Conservation (phyloP, 1,140 invertebrate genomes). For the Trissolcus basalis region DNA sequence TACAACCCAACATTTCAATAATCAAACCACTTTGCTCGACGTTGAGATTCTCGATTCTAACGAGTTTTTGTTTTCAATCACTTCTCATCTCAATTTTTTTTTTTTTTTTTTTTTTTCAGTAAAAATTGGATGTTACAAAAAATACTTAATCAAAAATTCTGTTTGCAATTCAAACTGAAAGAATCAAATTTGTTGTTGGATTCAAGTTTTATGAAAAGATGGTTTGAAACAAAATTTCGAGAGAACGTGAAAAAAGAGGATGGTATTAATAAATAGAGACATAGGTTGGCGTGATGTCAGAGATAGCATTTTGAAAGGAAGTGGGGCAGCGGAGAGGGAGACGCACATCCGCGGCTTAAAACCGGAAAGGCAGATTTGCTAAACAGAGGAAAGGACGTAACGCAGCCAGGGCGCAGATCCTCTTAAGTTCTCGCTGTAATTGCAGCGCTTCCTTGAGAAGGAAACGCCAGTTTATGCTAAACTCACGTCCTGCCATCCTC, state of each 20-base stretch:
- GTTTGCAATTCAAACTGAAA: no score
- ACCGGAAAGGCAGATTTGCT: constrained; percentile 58
- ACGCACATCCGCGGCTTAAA: constrained; percentile 65
- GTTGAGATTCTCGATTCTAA: no score
- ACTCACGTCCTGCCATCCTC: constrained; percentile 53
- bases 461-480: constrained; percentile 68
- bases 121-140: no score
- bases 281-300: constrained; percentile 8
- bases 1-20: no score
- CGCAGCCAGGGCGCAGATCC: constrained; percentile 62
- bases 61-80: no score
- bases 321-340: constrained; percentile 22
- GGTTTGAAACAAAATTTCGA: no score
- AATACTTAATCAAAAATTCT: no score
- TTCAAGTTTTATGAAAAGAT: no score
- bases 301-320: constrained; percentile 46
- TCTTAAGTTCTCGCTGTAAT: constrained; percentile 66
- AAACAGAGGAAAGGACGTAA: constrained; percentile 51
- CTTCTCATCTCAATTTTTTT: no score
- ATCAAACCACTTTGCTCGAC: no score
- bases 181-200: no score
- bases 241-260: not conserved
- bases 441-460: constrained; percentile 67
- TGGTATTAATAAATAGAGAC: constrained; percentile 15
- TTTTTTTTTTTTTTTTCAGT: no score